Percentiles rank a stretch among this genome's conserved stretches.
Conservation (phyloP, 2,888 invertebrate species). For the Caenorhabditis drosophilae region DNA sequence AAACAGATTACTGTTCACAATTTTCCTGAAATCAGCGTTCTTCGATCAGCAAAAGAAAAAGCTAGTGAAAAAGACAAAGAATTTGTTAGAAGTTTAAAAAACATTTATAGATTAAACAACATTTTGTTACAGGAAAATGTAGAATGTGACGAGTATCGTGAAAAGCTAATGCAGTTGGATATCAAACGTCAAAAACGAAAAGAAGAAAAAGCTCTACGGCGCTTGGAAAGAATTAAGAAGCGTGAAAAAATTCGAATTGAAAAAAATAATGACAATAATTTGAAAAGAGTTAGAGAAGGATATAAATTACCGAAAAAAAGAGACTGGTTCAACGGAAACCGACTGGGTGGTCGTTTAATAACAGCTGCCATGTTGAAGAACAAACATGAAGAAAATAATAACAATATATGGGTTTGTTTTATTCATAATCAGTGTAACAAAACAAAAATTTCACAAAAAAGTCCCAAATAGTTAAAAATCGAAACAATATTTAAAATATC, state of each 20-base stretch:
- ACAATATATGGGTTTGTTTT: no score
- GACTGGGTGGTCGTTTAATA: no score
- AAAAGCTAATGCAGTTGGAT: constrained; percentile 14
- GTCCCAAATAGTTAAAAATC: no score
- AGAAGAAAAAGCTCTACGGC: background rate
- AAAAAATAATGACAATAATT: background rate
- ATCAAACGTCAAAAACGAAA: constrained; percentile 8
- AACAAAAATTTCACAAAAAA: no score
- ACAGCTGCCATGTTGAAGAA: no score
- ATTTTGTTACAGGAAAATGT: constrained; percentile 24
- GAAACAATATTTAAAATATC: no score
- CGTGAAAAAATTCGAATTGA: no score
- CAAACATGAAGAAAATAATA: no score
- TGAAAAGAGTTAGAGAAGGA: background rate
- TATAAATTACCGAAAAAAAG: background rate
- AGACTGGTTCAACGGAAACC: no score
- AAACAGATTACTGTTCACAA: constrained; percentile 21
- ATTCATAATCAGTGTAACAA: no score
- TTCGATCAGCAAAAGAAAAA: constrained; percentile 17
- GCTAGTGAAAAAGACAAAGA: constrained; percentile 26
- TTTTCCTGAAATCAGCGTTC: constrained; percentile 8
- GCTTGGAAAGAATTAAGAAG: constrained; percentile 1
- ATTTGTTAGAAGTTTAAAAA: constrained; percentile 16
- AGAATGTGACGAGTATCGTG: constrained; percentile 22
- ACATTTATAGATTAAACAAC: background rate